phyloP scores from a whole-genome alignment of 2,113 vertebrate species.

The Nesospiza acunhae region DNA sequence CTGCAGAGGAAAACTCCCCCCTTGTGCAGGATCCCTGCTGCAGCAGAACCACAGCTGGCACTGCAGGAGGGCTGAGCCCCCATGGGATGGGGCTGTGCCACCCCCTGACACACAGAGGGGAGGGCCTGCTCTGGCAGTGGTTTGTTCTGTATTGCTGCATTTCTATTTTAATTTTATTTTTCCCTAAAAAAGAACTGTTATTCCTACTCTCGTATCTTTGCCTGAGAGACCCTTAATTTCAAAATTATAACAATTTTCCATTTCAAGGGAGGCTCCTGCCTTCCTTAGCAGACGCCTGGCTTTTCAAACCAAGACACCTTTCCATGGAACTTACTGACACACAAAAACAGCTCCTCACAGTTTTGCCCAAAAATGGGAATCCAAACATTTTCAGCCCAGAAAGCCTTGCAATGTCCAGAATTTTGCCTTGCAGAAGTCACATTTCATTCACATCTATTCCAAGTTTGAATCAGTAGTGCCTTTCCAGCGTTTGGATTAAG shows the following conservation, averaged over 20 bases:
- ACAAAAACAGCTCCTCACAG: accelerated
- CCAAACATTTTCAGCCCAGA: not conserved
- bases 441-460: not conserved
- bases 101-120: too few species aligned
- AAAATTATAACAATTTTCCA: not conserved
- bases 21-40: not conserved
- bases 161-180: not conserved
- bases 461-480: too few species aligned
- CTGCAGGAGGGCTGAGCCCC: not conserved
- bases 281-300: not conserved
- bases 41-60: not conserved
- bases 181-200: not conserved
- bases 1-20: not conserved
- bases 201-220: not conserved
- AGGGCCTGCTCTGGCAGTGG: not conserved
- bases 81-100: not conserved
- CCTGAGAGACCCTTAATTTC: not conserved
- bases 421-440: not conserved
- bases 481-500: not conserved
- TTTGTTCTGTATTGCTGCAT: not conserved
- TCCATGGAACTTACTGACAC: accelerated
- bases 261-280: not conserved
- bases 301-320: not conserved
- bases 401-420: not conserved
- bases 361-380: not conserved